Conservation (phyloP, 1,140 invertebrate genomes). For the Drosophila arizonae region DNA sequence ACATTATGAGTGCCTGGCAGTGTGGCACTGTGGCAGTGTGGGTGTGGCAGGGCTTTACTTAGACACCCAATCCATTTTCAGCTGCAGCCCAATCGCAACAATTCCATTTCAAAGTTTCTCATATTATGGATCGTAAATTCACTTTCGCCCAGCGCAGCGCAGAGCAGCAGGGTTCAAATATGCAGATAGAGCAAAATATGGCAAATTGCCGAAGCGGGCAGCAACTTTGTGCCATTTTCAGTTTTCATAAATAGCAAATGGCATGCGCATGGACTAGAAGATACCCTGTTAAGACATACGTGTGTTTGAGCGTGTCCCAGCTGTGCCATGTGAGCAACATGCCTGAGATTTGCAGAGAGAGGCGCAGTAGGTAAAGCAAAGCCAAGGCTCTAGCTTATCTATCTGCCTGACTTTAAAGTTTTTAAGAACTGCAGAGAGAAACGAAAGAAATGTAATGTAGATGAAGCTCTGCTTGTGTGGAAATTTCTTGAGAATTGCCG, state of each 20-base stretch:
- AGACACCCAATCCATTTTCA: background rate
- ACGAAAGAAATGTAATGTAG: too few species aligned
- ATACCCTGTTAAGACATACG: background rate
- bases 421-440: too few species aligned
- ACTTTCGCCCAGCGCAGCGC: constrained; percentile 51
- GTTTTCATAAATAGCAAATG: constrained; percentile 29
- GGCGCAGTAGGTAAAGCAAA: too few species aligned
- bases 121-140: constrained; percentile 71
- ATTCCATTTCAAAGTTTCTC: constrained; percentile 35
- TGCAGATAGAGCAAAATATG: constrained; percentile 42
- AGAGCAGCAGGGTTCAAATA: constrained; percentile 8
- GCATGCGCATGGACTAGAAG: constrained; percentile 4
- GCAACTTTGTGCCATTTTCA: constrained; percentile 51
- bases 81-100: constrained; percentile 16
- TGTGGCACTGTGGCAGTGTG: background rate
- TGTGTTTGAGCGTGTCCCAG: too few species aligned
- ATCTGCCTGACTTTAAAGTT: too few species aligned
- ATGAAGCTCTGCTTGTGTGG: too few species aligned
- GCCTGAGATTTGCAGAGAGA: too few species aligned
- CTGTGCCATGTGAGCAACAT: too few species aligned
- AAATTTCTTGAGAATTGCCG: too few species aligned
- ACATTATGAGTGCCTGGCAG: constrained; percentile 22
- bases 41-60: constrained; percentile 15
- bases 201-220: constrained; percentile 26
- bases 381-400: too few species aligned